Conservation (phyloP, 2,113 vertebrate species). For the Setophaga petechia region DNA sequence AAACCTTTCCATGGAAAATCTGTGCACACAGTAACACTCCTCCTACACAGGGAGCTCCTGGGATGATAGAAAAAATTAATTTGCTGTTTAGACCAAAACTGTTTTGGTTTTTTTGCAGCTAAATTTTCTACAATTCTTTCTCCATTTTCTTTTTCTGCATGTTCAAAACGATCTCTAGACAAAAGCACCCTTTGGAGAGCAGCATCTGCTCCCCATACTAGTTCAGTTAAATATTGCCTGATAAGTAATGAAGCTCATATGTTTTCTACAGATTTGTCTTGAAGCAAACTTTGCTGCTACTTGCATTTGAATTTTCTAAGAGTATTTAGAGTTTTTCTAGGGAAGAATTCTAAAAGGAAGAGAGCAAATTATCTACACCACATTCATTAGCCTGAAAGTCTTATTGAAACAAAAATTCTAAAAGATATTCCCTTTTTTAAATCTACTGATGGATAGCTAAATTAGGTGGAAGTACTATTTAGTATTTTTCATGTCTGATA, state of each 20-base stretch:
- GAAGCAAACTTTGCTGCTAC: neutral
- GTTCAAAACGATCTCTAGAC: neutral
- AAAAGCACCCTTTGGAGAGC: slow-evolving; percentile 19
- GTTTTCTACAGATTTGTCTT: neutral
- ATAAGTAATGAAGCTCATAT: slow-evolving; percentile 7
- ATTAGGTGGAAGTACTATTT: neutral
- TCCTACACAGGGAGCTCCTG: neutral
- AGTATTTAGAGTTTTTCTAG: neutral
- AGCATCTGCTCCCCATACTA: slow-evolving; percentile 24
- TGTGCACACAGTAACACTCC: neutral
- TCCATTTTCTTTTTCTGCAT: neutral
- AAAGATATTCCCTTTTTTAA: neutral
- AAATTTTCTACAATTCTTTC: neutral
- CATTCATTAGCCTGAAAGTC: neutral
- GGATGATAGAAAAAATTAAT: neutral
- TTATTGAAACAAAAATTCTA: neutral
- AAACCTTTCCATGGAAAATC: neutral
- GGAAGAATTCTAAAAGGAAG: neutral
- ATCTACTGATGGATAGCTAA: neutral
- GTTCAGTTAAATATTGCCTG: slow-evolving; percentile 33
- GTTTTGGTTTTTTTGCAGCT: neutral
- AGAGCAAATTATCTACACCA: neutral
- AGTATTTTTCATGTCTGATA: neutral
- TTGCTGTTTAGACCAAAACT: neutral
- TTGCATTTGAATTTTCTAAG: neutral